Evolutionary conservation across 2,888 invertebrate species (phyloP).

Genomic region (Polydrusus cervinus): DNA sequence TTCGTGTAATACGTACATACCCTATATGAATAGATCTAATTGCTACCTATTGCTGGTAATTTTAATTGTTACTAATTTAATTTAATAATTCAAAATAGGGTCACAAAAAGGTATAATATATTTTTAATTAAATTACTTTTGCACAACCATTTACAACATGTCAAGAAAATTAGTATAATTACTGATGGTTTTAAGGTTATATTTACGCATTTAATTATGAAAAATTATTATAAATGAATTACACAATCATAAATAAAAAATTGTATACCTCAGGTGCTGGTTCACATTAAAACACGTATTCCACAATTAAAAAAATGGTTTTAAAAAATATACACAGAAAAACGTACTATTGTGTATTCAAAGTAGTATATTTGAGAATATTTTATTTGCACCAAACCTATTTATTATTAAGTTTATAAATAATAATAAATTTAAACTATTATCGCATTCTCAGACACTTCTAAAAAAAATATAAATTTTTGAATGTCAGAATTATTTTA

Average conservation of each 20-base stretch:
- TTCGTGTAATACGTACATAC: background rate
- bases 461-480: too few species aligned
- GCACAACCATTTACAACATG: constrained; percentile 12
- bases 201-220: constrained; percentile 9
- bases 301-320: too few species aligned
- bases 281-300: background rate
- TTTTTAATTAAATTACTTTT: constrained; percentile 18
- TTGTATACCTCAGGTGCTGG: background rate
- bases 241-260: background rate
- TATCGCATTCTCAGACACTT: too few species aligned
- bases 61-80: constrained; percentile 5
- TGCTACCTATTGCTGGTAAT: background rate
- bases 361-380: too few species aligned
- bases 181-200: background rate
- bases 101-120: background rate
- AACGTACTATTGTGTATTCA: too few species aligned
- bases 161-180: constrained; percentile 16
- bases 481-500: too few species aligned
- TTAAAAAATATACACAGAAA: too few species aligned
- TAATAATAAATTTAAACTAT: too few species aligned
- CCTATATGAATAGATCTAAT: background rate
- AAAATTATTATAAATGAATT: background rate
- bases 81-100: constrained; percentile 15
- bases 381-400: too few species aligned
- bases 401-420: too few species aligned